Evolutionary conservation across 1,140 invertebrate species (phyloP).

Genomic region (Musca vetustissima): DNA sequence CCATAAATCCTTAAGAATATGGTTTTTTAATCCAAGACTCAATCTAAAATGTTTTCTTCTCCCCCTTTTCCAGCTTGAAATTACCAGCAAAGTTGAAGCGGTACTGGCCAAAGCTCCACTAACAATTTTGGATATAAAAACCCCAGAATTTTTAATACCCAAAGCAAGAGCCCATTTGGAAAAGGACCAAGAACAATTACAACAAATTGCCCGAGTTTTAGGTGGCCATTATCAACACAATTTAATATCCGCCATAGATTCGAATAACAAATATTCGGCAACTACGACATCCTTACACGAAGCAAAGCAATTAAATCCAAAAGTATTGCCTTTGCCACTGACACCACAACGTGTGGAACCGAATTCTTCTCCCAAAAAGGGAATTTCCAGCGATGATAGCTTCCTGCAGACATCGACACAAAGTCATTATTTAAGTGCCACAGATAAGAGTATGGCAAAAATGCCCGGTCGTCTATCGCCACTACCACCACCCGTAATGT

Average conservation of each 20-base stretch:
- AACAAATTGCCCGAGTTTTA: not conserved
- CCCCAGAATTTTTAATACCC: conserved; percentile 58
- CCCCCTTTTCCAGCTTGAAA: conserved; percentile 68
- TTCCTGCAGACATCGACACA: not conserved
- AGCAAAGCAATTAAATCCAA: not conserved
- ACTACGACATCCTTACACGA: not conserved
- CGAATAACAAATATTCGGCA: not conserved
- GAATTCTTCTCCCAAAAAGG: not conserved
- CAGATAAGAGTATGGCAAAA: conserved; percentile 34
- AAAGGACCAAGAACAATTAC: conserved; percentile 9
- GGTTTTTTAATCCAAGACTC: no score
- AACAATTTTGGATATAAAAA: conserved; percentile 68
- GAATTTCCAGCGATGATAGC: not conserved
- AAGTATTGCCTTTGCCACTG: not conserved
- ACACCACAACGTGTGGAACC: not conserved
- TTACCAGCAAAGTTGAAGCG: conserved; percentile 66
- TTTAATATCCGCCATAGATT: conserved; percentile 34
- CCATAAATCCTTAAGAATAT: no score
- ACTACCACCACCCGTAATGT: conserved; percentile 33
- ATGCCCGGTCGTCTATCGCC: conserved; percentile 42
- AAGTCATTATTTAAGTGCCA: conserved; percentile 33
- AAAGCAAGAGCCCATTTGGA: conserved; percentile 41
- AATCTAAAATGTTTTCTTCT: not conserved
- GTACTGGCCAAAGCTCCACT: conserved; percentile 71
- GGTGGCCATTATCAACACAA: conserved; percentile 46